Evolutionary conservation across 2,113 vertebrate species (phyloP), one percentile per base, ranked within the genome.

Genomic region (Hemiprocne comata): DNA sequence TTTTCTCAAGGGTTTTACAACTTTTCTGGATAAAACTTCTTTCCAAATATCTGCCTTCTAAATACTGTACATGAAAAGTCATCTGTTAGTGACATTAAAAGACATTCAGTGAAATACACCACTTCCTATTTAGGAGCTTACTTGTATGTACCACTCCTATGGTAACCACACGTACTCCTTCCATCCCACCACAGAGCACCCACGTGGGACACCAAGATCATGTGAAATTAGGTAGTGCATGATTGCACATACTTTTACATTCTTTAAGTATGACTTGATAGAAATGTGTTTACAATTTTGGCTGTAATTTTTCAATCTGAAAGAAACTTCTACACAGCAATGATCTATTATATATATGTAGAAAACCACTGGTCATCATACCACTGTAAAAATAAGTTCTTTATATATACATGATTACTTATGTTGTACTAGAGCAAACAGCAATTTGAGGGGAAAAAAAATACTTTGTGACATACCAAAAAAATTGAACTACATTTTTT

Each of bases 281-380:
- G 17, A 79, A 85, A 66, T 54, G 14, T 33, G 34, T 81, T 84
- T 48, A 33, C 21, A 48, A 34, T 31, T 90, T 87, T n/a, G 15
- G 36, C 17, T 73, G 44, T 19, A 17, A 50, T 74, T 85, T 83
- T 69, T 84, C 57, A 46, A 9, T 69, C 33, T 36, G 54, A 71
- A 78, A 54, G 34, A 60, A 55, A 64, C 51, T 83, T 87, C 21
- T 48, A 21, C 31, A 14, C 13, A 25, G 54, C 38, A 65, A 9
- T 23, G 6, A 71, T 34, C 15, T 40, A 3, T 2, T 55, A 29
- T 15, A n/a, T 26, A 21, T 11, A 54, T 0, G 0, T 8, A 66
- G 20, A 87, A 82, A 82, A 85, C 19, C 40, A 62, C 15, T 57
- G 36, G 25, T 38, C n/a, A 57, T 54, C 15, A 11, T 9, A 7